A percentile compares a stretch with the other conserved stretches of the same genome.
Evolutionary conservation across 2,113 vertebrate genomes (phyloP).

Genomic region (Nesospiza acunhae): DNA sequence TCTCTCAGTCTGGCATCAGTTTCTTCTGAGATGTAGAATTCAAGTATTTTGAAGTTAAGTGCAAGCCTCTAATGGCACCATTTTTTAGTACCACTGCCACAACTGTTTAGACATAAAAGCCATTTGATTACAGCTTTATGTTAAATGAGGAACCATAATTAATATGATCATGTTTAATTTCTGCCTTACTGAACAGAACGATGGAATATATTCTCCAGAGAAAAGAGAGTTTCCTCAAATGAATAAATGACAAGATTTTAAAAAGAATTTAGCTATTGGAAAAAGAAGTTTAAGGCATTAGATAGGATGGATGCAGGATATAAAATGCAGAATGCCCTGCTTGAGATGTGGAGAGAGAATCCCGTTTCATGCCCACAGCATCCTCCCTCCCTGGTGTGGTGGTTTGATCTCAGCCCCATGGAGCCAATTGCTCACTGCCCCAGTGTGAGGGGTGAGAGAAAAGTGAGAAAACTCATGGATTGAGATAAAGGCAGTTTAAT

Average conservation of each 20-base stretch:
- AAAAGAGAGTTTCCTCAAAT: background rate
- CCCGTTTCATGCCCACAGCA: background rate
- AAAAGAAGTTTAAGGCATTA: background rate
- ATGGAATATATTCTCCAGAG: background rate
- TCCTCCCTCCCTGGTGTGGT: background rate
- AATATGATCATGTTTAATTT: background rate
- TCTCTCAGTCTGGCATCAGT: background rate
- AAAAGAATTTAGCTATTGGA: background rate
- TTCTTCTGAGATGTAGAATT: background rate
- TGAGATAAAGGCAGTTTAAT: background rate
- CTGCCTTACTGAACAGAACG: background rate
- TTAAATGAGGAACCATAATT: slow-evolving; percentile 24
- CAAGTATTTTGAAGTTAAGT: background rate
- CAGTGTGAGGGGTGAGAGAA: background rate
- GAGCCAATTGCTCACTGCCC: background rate
- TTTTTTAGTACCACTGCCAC: background rate
- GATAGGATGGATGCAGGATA: background rate
- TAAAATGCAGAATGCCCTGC: background rate
- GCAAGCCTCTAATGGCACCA: background rate
- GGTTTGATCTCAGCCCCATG: background rate
- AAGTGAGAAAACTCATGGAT: background rate
- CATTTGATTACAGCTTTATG: slow-evolving; percentile 22
- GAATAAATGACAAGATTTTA: background rate
- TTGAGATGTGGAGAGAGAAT: background rate
- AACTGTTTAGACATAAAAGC: background rate